These are phyloP conservation scores for Hozukius guyotensis DNA, from an alignment of 2,797 vertebrate genomes.

Conservation along the genomic window DNA sequence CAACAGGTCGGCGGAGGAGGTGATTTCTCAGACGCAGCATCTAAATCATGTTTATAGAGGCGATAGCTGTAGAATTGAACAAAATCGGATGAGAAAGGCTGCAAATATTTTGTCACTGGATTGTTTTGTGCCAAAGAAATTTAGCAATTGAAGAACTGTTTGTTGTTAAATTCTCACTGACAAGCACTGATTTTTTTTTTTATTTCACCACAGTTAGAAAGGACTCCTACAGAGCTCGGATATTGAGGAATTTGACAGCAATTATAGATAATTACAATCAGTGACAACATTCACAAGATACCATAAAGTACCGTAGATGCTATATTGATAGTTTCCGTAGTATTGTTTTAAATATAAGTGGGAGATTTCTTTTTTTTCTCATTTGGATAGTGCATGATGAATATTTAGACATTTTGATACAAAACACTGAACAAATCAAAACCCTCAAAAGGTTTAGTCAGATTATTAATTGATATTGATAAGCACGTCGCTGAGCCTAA, in stretches of 20 bases:
- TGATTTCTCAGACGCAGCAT: conserved; percentile 37
- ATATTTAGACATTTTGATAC: conserved; percentile 71
- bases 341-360: conserved; percentile 20
- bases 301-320: conserved; percentile 47
- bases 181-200: conserved; percentile 34
- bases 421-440: conserved; percentile 67
- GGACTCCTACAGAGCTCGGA: conserved; percentile 25
- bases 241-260: conserved; percentile 47
- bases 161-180: conserved; percentile 25
- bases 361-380: neutral
- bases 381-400: conserved; percentile 12
- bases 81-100: conserved; percentile 4
- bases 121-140: conserved; percentile 14
- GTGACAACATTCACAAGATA: conserved; percentile 60
- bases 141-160: neutral
- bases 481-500: conserved; percentile 19
- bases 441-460: conserved; percentile 54
- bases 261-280: conserved; percentile 55
- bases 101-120: conserved; percentile 14
- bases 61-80: conserved; percentile 6
- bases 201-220: conserved; percentile 29
- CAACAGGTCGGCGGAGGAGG: conserved; percentile 36
- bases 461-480: conserved; percentile 33
- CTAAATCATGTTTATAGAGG: conserved; percentile 44
- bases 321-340: conserved; percentile 43